Base-by-base conservation (phyloP, 2,888 invertebrate genomes). In the Trypoxylon attenuatum region DNA sequence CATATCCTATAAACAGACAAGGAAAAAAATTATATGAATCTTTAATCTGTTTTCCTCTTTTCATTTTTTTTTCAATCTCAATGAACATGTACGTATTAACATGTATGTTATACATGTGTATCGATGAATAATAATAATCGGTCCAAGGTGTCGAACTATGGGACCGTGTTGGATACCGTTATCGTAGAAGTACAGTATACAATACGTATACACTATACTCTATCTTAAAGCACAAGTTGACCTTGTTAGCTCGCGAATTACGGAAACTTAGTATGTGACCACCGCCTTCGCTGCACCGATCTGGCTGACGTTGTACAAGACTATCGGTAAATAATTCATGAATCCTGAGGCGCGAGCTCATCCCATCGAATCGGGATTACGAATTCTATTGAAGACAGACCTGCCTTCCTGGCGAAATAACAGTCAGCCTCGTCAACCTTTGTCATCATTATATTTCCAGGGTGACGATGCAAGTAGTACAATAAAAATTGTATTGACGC, bases 1-100 rank as follows among this genome's bases (percentile, higher is more conserved):
- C 89, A 90, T 85, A 88, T 82, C 84, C 90, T 90, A 73, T 10
- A 80, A 69, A 23, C 29, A 39, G 27, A 33, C 25, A 10, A 10
- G 5, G 16, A 19, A 19, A 39, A 1, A 6, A 2, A 1, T 38
- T 46, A 1, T 0, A 10, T 6, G n/a, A n/a, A n/a, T n/a, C n/a
- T n/a, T n/a, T n/a, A n/a, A n/a, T n/a, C n/a, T n/a, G n/a, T n/a
- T n/a, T n/a, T n/a, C n/a, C n/a, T n/a, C n/a, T n/a, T n/a, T n/a
- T n/a, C n/a, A n/a, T n/a, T n/a, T n/a, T n/a, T n/a, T n/a, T n/a
- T n/a, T n/a, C n/a, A n/a, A n/a, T n/a, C n/a, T n/a, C n/a, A n/a
- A n/a, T n/a, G n/a, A n/a, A n/a, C n/a, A n/a, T n/a, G n/a, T n/a
- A n/a, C n/a, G n/a, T n/a, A n/a, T n/a, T n/a, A n/a, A n/a, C n/a